Evolutionary conservation across 2,113 vertebrate species (phyloP).

Genomic region (Gallinago paraguaiae): DNA sequence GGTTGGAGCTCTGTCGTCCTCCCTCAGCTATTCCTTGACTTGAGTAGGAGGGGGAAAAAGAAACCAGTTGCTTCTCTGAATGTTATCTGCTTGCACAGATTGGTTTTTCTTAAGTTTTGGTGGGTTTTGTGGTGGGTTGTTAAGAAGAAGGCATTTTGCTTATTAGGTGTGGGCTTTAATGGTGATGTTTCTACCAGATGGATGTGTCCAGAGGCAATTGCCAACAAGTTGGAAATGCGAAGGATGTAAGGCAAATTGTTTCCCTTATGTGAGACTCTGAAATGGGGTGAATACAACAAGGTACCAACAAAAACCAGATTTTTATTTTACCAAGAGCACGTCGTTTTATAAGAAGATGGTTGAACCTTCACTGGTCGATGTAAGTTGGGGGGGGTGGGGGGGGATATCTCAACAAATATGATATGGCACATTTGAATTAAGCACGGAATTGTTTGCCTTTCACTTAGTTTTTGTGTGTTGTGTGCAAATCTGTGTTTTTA

Average conservation of each 20-base stretch:
- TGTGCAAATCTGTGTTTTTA: neutral
- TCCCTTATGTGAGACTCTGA: neutral
- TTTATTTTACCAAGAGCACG: neutral
- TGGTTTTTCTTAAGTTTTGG: neutral
- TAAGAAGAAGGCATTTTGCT: neutral
- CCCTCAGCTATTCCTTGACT: neutral
- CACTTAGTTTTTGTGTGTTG: neutral
- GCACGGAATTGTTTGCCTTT: neutral
- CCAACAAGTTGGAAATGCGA: neutral
- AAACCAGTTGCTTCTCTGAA: neutral
- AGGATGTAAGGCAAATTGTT: neutral
- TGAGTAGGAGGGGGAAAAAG: neutral
- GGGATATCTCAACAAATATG: neutral
- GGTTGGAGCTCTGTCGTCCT: neutral
- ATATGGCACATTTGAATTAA: fast-evolving
- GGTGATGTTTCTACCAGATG: neutral
- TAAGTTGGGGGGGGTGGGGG: fast-evolving
- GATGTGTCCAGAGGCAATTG: neutral
- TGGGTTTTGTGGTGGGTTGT: neutral
- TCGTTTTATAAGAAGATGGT: neutral
- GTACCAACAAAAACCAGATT: fast-evolving
- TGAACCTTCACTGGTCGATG: neutral
- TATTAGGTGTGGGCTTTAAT: neutral
- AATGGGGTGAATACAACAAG: neutral
- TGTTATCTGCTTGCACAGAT: neutral